phyloP scores from a whole-genome alignment of 2,888 invertebrate genomes.

The Drosophila quinaria region DNA sequence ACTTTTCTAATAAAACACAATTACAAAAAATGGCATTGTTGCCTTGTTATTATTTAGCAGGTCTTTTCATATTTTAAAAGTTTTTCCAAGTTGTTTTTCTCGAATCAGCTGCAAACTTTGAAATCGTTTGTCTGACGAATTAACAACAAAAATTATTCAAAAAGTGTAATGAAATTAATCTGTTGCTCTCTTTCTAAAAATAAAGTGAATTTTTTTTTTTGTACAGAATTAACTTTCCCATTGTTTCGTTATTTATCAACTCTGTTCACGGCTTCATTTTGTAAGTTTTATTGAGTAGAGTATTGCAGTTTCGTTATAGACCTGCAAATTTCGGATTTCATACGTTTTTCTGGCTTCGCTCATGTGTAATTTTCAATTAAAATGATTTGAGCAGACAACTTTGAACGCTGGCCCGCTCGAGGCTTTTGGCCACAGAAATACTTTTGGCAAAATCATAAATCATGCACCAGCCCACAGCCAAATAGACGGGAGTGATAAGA shows the following conservation, averaged over 20 bases:
- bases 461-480: constrained; percentile 74
- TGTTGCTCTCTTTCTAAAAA: not conserved
- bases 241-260: not conserved
- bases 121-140: not conserved
- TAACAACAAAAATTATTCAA: not conserved
- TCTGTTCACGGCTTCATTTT: not conserved
- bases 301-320: constrained; percentile 16
- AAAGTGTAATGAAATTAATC: not conserved
- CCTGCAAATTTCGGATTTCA: constrained; percentile 25
- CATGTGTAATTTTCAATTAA: constrained; percentile 84
- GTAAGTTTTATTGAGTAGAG: not conserved
- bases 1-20: not conserved
- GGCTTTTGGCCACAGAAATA: constrained; percentile 71
- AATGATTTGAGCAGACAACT: constrained; percentile 81
- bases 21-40: not conserved
- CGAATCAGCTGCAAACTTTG: no score
- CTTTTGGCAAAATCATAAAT: constrained; percentile 78
- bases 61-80: not conserved
- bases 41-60: not conserved
- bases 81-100: not conserved
- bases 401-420: constrained; percentile 61
- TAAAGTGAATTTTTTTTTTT: not conserved
- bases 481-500: constrained; percentile 3
- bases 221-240: not conserved
- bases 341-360: constrained; percentile 69